A percentile compares a stretch with the other conserved stretches of the same genome.
Evolutionary conservation across 2,797 vertebrate genomes (phyloP).

Genomic region (Taenioides sp.): DNA sequence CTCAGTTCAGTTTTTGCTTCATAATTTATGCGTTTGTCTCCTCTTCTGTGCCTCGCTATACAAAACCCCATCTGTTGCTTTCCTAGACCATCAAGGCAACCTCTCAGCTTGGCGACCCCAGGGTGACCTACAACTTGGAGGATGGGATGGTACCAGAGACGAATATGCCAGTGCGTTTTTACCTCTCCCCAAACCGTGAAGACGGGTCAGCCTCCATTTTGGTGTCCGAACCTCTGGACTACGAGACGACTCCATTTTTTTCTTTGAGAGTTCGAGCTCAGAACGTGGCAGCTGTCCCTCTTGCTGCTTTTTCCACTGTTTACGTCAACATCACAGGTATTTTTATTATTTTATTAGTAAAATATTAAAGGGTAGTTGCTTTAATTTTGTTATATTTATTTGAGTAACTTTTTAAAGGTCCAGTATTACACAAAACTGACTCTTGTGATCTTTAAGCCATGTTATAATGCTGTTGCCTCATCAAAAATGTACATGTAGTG

Average conservation of each 20-base stretch:
- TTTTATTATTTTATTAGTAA: too few species aligned
- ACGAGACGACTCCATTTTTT: constrained; percentile 85
- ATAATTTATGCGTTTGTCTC: constrained; percentile 3
- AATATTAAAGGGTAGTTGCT: too few species aligned
- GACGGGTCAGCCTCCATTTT: constrained; percentile 87
- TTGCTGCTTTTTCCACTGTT: constrained; percentile 85
- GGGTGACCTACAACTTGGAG: constrained; percentile 88
- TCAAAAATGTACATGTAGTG: too few species aligned
- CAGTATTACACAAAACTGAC: too few species aligned
- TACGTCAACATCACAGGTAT: constrained; percentile 86
- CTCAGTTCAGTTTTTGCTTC: constrained; percentile 1
- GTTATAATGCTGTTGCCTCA: too few species aligned
- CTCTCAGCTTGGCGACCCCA: constrained; percentile 85
- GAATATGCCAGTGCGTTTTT: constrained; percentile 90
- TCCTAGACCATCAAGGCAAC: constrained; percentile 83
- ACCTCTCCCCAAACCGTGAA: constrained; percentile 87
- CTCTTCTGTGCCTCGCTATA: not conserved
- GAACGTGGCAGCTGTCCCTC: constrained; percentile 86
- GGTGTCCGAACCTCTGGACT: constrained; percentile 88
- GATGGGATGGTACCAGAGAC: constrained; percentile 88
- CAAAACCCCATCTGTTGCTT: constrained; percentile 13
- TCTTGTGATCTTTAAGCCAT: too few species aligned
- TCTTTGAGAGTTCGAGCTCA: constrained; percentile 85
- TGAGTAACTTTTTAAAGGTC: too few species aligned
- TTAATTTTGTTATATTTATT: too few species aligned